A percentile compares a stretch with the other conserved stretches of the same genome.
phyloP scores from a whole-genome alignment of 2,888 invertebrate genomes.

The Netelia inedita region DNA sequence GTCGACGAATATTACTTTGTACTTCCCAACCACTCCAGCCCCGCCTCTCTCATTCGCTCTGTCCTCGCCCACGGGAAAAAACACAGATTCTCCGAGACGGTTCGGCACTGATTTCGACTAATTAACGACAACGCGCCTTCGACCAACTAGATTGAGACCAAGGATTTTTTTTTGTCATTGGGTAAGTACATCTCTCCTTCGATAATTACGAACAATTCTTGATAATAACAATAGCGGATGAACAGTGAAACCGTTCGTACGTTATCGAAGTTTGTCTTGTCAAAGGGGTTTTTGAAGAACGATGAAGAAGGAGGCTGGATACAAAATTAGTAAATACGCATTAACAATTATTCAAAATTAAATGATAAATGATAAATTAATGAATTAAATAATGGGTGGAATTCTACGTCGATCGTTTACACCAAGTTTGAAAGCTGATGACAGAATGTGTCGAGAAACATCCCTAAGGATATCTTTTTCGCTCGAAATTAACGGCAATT shows the following conservation, averaged over 20 bases:
- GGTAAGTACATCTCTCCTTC: background rate
- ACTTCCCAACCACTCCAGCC: slow-evolving; percentile 6
- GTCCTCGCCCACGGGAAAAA: slow-evolving; percentile 27
- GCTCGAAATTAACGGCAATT: slow-evolving; percentile 75
- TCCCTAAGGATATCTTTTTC: slow-evolving; percentile 14
- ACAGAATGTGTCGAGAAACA: background rate
- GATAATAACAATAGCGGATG: background rate
- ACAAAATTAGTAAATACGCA: background rate
- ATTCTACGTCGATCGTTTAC: background rate
- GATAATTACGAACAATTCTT: slow-evolving; percentile 39
- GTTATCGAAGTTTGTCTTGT: background rate
- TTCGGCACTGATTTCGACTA: slow-evolving; percentile 51
- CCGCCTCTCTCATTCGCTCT: background rate
- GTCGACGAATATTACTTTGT: slow-evolving; percentile 56
- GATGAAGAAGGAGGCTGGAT: background rate
- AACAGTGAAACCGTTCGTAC: slow-evolving; percentile 29
- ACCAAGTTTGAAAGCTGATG: background rate
- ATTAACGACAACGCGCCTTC: slow-evolving; percentile 58
- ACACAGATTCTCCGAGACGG: slow-evolving; percentile 39
- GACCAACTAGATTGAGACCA: slow-evolving; percentile 39
- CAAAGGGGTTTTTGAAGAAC: background rate
- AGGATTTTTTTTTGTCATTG: slow-evolving; percentile 29
- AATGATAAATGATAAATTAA: background rate
- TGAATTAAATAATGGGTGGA: background rate
- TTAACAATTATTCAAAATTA: background rate